A percentile compares a stretch with the other conserved stretches of the same genome.
Evolutionary conservation across 2,888 invertebrate species (phyloP).

Genomic region (Orthosia gracilis): DNA sequence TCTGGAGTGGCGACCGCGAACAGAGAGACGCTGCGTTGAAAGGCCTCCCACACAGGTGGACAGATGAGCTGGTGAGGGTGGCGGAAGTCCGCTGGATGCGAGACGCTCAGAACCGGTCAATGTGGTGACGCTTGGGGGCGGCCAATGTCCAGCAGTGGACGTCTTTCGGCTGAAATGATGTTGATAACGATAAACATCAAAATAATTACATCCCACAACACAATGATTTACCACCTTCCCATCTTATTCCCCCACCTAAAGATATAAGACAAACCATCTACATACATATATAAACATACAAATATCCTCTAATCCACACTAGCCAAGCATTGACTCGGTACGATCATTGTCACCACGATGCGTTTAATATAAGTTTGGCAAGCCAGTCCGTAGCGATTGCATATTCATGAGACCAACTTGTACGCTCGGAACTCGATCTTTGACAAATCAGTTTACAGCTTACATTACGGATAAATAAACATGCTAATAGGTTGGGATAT

Average conservation of each 20-base stretch:
- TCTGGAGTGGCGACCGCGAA: no score
- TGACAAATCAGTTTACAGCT: constrained; percentile 67
- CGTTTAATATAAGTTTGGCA: constrained; percentile 77
- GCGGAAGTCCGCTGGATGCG: no score
- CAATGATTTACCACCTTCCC: neutral
- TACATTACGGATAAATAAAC: constrained; percentile 63
- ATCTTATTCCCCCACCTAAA: constrained; percentile 5
- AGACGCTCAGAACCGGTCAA: no score
- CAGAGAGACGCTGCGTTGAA: no score
- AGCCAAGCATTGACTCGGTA: constrained; percentile 42
- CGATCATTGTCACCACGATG: constrained; percentile 63
- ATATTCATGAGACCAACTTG: constrained; percentile 76
- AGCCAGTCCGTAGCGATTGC: constrained; percentile 65
- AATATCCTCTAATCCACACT: constrained; percentile 20
- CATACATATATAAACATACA: constrained; percentile 24
- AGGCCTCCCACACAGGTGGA: no score
- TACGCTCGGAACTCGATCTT: constrained; percentile 59
- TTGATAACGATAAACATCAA: neutral
- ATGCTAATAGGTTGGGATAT: constrained; percentile 52
- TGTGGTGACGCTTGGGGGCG: no score
- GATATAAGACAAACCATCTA: constrained; percentile 24
- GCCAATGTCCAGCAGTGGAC: no score
- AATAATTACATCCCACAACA: neutral
- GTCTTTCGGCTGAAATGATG: no score
- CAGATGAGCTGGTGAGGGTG: no score